These are phyloP conservation scores for Pristionchus japonicus DNA, from an alignment of 2,888 invertebrate species.

Conservation along the genomic window DNA sequence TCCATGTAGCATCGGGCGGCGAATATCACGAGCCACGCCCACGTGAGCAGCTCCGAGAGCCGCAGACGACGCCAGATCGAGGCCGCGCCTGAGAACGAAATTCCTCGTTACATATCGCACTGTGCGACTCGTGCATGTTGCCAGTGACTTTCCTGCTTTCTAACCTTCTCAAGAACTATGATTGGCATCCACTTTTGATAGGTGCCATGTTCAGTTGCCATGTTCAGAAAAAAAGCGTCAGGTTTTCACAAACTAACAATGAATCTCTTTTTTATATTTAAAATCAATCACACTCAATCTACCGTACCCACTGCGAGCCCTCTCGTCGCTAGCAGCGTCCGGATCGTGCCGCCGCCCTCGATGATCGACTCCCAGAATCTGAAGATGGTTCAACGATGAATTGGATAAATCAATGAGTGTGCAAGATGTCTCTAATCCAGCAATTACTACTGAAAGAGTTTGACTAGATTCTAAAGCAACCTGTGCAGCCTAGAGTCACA, in stretches of 20 bases:
- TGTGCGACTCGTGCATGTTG: too few species aligned
- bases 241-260: background rate
- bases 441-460: too few species aligned
- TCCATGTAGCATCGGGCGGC: constrained; percentile 76
- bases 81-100: constrained; percentile 52
- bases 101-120: too few species aligned
- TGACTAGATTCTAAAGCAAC: too few species aligned
- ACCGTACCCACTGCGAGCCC: constrained; percentile 70
- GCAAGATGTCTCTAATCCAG: background rate
- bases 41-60: constrained; percentile 78
- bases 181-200: too few species aligned
- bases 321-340: constrained; percentile 75
- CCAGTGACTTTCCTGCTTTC: too few species aligned
- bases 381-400: background rate
- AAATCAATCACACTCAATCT: background rate
- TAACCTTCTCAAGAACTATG: too few species aligned
- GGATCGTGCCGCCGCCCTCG: constrained; percentile 54
- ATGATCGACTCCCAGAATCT: constrained; percentile 31
- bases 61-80: constrained; percentile 77
- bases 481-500: too few species aligned
- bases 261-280: background rate
- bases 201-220: background rate
- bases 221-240: background rate
- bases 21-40: constrained; percentile 78
- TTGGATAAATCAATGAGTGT: background rate